Percentiles rank a stretch among this genome's conserved stretches.
These are phyloP conservation scores for Motacilla alba DNA, from an alignment of 2,113 vertebrate genomes.

Conservation along the genomic window DNA sequence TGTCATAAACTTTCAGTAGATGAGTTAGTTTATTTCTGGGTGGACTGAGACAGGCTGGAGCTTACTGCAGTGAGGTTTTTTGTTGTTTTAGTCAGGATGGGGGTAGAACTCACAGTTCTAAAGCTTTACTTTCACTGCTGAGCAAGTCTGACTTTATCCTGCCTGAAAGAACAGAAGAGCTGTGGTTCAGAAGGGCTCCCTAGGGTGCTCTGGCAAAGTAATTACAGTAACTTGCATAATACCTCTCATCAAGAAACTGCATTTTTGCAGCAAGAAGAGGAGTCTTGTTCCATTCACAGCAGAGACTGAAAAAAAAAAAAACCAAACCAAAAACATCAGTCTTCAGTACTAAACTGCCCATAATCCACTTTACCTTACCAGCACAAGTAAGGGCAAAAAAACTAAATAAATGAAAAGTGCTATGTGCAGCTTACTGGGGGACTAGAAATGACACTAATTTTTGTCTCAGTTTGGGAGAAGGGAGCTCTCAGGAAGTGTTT, in stretches of 20 bases:
- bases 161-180: neutral
- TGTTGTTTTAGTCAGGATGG: neutral
- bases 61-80: neutral
- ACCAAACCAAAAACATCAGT: neutral
- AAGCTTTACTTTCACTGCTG: neutral
- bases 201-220: neutral
- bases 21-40: slow-evolving; percentile 13
- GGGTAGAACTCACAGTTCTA: neutral
- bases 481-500: neutral
- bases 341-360: neutral
- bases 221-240: slow-evolving; percentile 43
- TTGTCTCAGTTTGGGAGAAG: neutral
- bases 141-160: neutral
- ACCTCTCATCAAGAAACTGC: neutral
- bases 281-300: neutral
- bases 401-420: neutral
- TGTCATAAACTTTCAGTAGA: slow-evolving; percentile 30
- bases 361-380: neutral
- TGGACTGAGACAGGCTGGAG: neutral
- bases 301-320: neutral
- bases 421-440: neutral
- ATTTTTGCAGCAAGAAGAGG: slow-evolving; percentile 4
- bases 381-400: neutral
- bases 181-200: slow-evolving; percentile 23
- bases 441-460: neutral